phyloP scores from a whole-genome alignment of 1,140 invertebrate species.

The Lepidostoma basale region DNA sequence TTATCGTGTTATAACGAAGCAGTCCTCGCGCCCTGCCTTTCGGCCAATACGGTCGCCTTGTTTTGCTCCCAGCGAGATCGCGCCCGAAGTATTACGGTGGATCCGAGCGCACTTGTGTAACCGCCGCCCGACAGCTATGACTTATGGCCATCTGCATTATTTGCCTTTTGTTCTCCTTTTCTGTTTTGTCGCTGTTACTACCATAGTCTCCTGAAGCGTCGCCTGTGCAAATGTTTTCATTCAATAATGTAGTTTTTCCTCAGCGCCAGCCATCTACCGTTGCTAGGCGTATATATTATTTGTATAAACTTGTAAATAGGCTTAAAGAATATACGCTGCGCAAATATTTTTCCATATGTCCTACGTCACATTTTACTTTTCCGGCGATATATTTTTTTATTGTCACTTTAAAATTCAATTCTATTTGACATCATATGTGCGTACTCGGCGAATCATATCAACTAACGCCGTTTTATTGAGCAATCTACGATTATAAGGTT shows the following conservation, averaged over 20 bases:
- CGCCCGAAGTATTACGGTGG: conserved; percentile 6
- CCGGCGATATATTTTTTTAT: conserved; percentile 6
- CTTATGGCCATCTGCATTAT: conserved; percentile 40
- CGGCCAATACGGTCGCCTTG: background rate
- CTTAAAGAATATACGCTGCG: conserved; percentile 18
- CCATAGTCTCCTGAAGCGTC: background rate
- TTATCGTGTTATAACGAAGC: background rate
- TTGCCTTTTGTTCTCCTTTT: conserved; percentile 11
- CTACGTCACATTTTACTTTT: conserved; percentile 17
- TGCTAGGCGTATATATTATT: conserved; percentile 5
- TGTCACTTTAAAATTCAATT: no score
- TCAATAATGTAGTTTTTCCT: conserved; percentile 21
- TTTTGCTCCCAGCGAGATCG: background rate
- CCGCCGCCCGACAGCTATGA: conserved; percentile 29
- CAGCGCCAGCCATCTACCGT: conserved; percentile 6
- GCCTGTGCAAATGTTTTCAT: conserved; percentile 23
- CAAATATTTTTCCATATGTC: conserved; percentile 27
- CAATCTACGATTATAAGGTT: no score
- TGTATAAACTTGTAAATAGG: conserved; percentile 9
- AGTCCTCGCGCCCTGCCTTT: background rate
- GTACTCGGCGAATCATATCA: no score
- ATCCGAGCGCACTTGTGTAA: conserved; percentile 40
- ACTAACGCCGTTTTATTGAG: no score
- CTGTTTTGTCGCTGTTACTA: conserved; percentile 24
- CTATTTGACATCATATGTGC: no score